These are phyloP conservation scores for Agrotis segetum DNA, from an alignment of 2,888 invertebrate genomes.

Conservation along the genomic window DNA sequence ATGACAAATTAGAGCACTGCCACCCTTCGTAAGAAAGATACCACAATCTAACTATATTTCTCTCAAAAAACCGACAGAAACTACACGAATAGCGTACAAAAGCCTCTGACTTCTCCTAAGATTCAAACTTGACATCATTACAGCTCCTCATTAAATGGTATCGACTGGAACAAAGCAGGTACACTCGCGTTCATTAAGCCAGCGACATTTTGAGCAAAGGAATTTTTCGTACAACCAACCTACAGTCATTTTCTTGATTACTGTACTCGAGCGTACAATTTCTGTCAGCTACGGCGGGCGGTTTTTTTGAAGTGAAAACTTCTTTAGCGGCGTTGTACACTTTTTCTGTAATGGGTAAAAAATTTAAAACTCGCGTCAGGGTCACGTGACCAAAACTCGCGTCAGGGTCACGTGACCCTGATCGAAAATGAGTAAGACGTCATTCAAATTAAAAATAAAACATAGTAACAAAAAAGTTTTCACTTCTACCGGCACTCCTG, in stretches of 20 bases:
- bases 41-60: background rate
- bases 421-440: no score
- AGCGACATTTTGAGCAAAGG: constrained; percentile 64
- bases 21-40: background rate
- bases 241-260: constrained; percentile 66
- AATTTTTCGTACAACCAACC: constrained; percentile 61
- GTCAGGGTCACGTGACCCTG: no score
- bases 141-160: constrained; percentile 61
- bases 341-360: no score
- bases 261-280: constrained; percentile 67
- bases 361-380: no score
- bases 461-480: no score
- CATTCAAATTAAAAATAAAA: no score
- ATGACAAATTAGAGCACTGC: background rate
- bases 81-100: constrained; percentile 26
- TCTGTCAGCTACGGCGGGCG: constrained; percentile 48
- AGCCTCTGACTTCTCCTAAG: constrained; percentile 19
- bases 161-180: constrained; percentile 68
- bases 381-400: no score
- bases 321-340: no score
- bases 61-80: constrained; percentile 4
- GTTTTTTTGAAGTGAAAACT: no score
- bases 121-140: constrained; percentile 56
- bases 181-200: constrained; percentile 63
- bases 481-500: no score